Percentiles rank a stretch among this genome's conserved stretches.
Conservation (phyloP, 2,113 vertebrate genomes). For the Potamarius usumacintae region DNA sequence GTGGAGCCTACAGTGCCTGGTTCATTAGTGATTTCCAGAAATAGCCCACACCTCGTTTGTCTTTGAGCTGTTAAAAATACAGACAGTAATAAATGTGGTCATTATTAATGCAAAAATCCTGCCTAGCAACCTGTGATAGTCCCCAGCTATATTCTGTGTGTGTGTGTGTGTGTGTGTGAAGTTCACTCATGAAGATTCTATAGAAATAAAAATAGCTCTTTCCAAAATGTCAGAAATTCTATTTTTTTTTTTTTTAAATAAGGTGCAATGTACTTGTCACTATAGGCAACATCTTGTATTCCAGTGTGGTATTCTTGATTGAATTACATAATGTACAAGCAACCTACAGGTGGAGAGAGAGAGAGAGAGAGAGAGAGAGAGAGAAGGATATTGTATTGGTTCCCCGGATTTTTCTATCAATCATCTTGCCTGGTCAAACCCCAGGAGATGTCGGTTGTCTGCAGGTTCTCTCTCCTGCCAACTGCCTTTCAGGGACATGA, state of each 20-base stretch:
- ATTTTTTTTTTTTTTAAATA: not conserved
- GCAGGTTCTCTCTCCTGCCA: constrained; percentile 38
- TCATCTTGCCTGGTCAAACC: constrained; percentile 39
- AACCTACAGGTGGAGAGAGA: not conserved
- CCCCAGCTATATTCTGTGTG: not conserved
- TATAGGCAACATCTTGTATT: not conserved
- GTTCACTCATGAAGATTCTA: not conserved
- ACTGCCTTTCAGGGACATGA: constrained; percentile 29
- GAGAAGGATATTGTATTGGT: constrained; percentile 5
- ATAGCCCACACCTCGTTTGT: constrained; percentile 19
- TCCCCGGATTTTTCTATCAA: constrained; percentile 30
- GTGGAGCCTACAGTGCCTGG: not conserved
- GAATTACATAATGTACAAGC: constrained; percentile 3
- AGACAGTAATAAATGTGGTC: constrained; percentile 5
- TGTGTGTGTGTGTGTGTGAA: no score
- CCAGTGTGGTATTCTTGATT: not conserved
- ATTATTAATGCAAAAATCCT: constrained; percentile 26
- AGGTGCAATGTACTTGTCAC: not conserved
- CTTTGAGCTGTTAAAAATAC: constrained; percentile 21
- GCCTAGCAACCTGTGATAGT: constrained; percentile 10
- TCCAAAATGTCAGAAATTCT: not conserved
- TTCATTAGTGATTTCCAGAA: constrained; percentile 35
- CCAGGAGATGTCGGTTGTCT: constrained; percentile 38
- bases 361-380: not conserved
- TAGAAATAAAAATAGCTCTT: not conserved